Base-by-base conservation (phyloP, 2,113 vertebrate genomes). In the Dicrurus megarhynchus region DNA sequence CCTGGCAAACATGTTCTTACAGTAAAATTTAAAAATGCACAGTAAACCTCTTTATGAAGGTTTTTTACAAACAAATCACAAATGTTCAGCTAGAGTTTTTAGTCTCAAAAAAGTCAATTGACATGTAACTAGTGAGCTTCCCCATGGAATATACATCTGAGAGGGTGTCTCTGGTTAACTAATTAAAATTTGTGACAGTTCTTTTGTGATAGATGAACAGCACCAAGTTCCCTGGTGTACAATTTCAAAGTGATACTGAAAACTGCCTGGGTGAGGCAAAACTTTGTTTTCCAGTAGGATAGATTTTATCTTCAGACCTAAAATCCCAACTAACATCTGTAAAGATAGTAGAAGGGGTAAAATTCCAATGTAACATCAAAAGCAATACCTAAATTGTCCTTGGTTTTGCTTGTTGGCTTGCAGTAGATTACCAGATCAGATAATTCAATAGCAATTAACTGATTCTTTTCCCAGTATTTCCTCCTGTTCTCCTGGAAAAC, bases 341-440 rank as follows among this genome's bases (percentile, higher is more conserved):
- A 55, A 67, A 46, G 18, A 46, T 0, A 76, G 57, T 1, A 79
- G 12, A 11, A 49, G 26, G 8, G 32, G 5, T 86, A 60, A 89
- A 61, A 75, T 39, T 57, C 46, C 39, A 16, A 10, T 50, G 22
- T 33, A 74, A 55, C 41, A 21, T 5, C 47, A 92, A 79, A 77
- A 70, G 32, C 14, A 68, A 13, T 88, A 99, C 99, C 99, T 94
- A 99, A 98, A 64, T 98, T 98, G 83, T 99, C 99, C 95, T 99
- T 99, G 70, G 99, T 99, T 97, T 99, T 99, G 98, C 99, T 99
- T 83, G 98, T 98, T 6, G 99, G 99, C 83, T 98, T 99, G 98
- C 99, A 99, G 97, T 99, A 99, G 50, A 99, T 98, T 28, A 99
- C 99, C 93, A 99, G 88, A 94, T 99, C 99, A 0, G 99, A 99